A percentile compares a stretch with the other conserved stretches of the same genome.
These are phyloP conservation scores for Ceratothoa steindachneri DNA, from an alignment of 2,888 invertebrate species.

Conservation along the genomic window DNA sequence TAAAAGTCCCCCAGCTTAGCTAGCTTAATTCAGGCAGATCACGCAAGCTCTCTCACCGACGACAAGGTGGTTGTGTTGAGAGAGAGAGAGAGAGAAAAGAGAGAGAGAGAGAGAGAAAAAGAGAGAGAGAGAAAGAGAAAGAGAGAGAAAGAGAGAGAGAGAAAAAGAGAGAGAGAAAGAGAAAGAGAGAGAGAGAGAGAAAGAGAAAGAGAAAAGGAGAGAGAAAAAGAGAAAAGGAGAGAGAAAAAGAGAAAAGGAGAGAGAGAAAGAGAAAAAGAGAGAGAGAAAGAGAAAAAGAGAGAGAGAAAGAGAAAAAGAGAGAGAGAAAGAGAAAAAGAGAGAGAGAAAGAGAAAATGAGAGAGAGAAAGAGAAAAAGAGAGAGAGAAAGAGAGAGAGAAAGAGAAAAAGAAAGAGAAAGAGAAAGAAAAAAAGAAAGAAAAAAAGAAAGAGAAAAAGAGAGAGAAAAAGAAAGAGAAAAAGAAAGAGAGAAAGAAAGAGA, in stretches of 20 bases:
- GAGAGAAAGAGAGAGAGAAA: background rate
- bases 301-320: conserved; percentile 5
- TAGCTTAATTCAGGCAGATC: too few species aligned
- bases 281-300: conserved; percentile 6
- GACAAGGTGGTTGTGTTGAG: too few species aligned
- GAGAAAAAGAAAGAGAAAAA: too few species aligned
- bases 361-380: background rate
- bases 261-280: background rate
- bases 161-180: background rate
- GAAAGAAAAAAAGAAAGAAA: too few species aligned
- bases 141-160: background rate
- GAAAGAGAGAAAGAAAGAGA: too few species aligned
- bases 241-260: background rate
- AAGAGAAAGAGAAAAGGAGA: background rate
- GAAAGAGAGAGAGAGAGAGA: background rate
- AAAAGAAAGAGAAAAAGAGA: too few species aligned
- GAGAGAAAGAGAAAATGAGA: background rate
- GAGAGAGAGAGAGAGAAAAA: too few species aligned
- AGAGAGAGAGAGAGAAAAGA: conserved; percentile 4
- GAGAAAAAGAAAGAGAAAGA: background rate
- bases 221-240: background rate
- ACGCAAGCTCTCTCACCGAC: too few species aligned
- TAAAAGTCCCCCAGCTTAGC: too few species aligned
- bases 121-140: too few species aligned
- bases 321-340: background rate